A percentile compares a stretch with the other conserved stretches of the same genome.
Conservation (phyloP, 1,140 invertebrate genomes). For the roundworm (Caenorhabditis elegans) region WBcel235 BX284602.5:6893001-6893500, state of each 20-base stretch:
- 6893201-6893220: not conserved
- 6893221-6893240: conserved; percentile 27
- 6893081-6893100: conserved; percentile 28
- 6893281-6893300: not conserved
- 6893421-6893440: not conserved
- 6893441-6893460: not conserved
- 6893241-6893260: not conserved
- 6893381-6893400: conserved; percentile 42
- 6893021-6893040: conserved; percentile 33
- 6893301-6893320: not conserved
- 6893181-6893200: not conserved
- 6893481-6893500: no score
- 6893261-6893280: not conserved
- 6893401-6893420: conserved; percentile 21
- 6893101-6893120: not conserved
- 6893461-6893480: no score
- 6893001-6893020: not conserved
- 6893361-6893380: conserved; percentile 10
- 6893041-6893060: conserved; percentile 17
- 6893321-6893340: not conserved
- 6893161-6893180: not conserved
- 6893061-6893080: conserved; percentile 40
- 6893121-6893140: conserved; percentile 18
- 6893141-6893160: not conserved
- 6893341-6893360: not conserved